These are phyloP conservation scores for Oryzias dopingdopingensis DNA, from an alignment of 2,797 vertebrate genomes.

Conservation along the genomic window DNA sequence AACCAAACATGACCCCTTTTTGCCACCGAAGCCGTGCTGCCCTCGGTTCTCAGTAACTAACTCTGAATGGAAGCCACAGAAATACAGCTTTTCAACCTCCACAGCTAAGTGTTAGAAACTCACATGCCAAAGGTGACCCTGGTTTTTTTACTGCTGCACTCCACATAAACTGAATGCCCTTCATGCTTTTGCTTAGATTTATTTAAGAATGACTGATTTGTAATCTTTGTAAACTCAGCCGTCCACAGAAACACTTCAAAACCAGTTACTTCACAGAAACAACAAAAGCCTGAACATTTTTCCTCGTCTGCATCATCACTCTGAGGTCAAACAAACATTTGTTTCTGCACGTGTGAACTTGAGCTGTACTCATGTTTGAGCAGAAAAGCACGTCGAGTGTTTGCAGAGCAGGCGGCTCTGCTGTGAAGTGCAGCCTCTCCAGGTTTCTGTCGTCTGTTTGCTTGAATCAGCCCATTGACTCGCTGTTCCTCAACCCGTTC, in stretches of 20 bases:
- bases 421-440: conserved; percentile 12
- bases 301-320: conserved; percentile 2
- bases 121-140: background rate
- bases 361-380: conserved; percentile 11
- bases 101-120: background rate
- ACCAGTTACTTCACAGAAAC: conserved; percentile 1
- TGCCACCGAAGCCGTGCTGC: background rate
- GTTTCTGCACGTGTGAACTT: conserved; percentile 4
- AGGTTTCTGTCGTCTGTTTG: conserved; percentile 5
- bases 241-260: background rate
- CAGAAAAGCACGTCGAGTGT: background rate
- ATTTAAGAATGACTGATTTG: background rate
- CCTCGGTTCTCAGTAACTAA: conserved; percentile 2
- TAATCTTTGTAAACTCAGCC: conserved; percentile 3
- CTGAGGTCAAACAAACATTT: conserved; percentile 9
- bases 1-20: background rate
- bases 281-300: conserved; percentile 3
- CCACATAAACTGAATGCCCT: background rate
- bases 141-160: background rate
- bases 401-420: conserved; percentile 5
- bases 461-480: conserved; percentile 21
- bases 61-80: conserved; percentile 1
- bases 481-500: conserved; percentile 21
- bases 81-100: background rate
- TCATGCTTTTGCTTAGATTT: background rate